Percentiles rank a stretch among this genome's conserved stretches.
Evolutionary conservation across 2,888 invertebrate species (phyloP).

Genomic region (Leucania comma): DNA sequence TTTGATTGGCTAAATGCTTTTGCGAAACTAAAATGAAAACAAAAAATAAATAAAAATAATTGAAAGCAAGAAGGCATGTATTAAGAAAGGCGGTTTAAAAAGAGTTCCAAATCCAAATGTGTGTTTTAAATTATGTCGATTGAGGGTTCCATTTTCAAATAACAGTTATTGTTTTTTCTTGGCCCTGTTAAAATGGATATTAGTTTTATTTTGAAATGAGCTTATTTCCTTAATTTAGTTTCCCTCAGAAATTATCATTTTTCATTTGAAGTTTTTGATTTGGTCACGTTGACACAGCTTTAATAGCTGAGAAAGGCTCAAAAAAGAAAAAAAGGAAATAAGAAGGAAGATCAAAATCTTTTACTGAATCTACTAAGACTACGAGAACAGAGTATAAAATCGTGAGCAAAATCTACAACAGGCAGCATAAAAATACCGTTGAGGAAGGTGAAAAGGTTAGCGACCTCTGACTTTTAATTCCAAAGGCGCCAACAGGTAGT

Average conservation of each 20-base stretch:
- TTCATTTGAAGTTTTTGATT: too few species aligned
- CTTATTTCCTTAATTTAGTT: too few species aligned
- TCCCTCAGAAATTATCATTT: too few species aligned
- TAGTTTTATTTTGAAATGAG: too few species aligned
- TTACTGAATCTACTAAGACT: neutral
- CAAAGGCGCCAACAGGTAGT: slow-evolving; percentile 30
- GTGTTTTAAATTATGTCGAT: neutral
- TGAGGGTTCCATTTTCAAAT: neutral
- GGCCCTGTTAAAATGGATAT: too few species aligned
- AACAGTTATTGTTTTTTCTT: neutral
- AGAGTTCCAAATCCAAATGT: neutral
- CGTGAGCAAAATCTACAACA: neutral
- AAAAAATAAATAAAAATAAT: neutral
- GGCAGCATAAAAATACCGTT: neutral
- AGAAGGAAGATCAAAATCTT: too few species aligned
- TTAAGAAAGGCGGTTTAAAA: neutral
- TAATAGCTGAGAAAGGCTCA: neutral
- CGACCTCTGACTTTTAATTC: slow-evolving; percentile 5
- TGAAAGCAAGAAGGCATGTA: neutral
- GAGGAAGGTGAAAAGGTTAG: neutral
- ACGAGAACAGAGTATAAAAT: neutral
- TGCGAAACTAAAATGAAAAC: too few species aligned
- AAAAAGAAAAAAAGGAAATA: too few species aligned
- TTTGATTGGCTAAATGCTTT: too few species aligned
- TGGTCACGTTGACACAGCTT: too few species aligned